Base-by-base conservation (phyloP, 2,113 vertebrate species). In the Reinhardtius hippoglossoides region DNA sequence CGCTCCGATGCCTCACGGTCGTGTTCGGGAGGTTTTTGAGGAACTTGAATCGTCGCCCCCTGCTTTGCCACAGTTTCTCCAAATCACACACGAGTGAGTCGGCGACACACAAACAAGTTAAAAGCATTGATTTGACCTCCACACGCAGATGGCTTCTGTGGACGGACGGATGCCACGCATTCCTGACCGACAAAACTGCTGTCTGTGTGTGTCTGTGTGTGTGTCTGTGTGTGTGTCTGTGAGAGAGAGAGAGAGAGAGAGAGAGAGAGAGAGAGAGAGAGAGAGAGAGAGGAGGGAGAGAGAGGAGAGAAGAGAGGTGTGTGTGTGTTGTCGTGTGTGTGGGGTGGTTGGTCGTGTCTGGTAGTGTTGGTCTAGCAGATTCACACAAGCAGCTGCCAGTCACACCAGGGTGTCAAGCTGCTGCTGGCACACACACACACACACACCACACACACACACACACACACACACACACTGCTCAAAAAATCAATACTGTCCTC, bases 341-440 rank as follows among this genome's bases (percentile, higher is more conserved):
- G n/a, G n/a, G n/a, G n/a, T n/a, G n/a, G n/a, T n/a, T n/a, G n/a
- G n/a, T n/a, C n/a, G n/a, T n/a, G n/a, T n/a, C n/a, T n/a, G n/a
- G n/a, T n/a, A n/a, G n/a, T n/a, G n/a, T n/a, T n/a, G n/a, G n/a
- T n/a, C n/a, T n/a, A n/a, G n/a, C n/a, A n/a, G n/a, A n/a, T n/a
- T n/a, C n/a, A n/a, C n/a, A n/a, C n/a, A n/a, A n/a, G n/a, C 90
- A 92, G 92, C 87, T 92, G 92, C 82, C 89, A 81, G 81, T 91
- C 82, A 12, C 90, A 86, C 79, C 60, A 40, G 86, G 90, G 88
- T 89, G 89, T 88, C 88, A 78, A 74, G 84, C 89, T 88, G 84
- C 85, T 82, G 86, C 85, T 90, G 87, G 78, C 88, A 80, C 56
- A 31, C 87, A 56, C 78, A 24, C 79, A 23, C 66, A 26, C 67